phyloP scores from a whole-genome alignment of 2,797 vertebrate species.

The Glyptemys insculpta region DNA sequence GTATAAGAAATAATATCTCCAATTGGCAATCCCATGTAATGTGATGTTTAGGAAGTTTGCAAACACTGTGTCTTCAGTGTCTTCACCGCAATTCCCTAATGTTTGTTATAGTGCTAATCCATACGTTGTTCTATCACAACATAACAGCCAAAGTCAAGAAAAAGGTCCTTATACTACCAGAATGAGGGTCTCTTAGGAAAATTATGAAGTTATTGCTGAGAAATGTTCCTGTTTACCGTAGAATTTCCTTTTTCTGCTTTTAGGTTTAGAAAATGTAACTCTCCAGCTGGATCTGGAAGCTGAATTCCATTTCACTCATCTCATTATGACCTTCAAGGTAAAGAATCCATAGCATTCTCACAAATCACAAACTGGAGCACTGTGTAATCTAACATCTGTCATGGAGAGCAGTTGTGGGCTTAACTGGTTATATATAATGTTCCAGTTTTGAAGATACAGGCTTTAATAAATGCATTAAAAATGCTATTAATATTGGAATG shows the following conservation, averaged over 20 bases:
- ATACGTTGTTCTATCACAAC: background rate
- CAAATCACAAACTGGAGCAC: background rate
- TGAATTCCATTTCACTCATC: constrained; percentile 98
- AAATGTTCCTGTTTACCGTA: constrained; percentile 43
- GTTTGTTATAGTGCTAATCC: background rate
- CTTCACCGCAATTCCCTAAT: background rate
- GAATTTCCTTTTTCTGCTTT: background rate
- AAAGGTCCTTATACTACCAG: background rate
- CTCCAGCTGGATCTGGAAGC: constrained; percentile 95
- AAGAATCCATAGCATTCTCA: constrained; percentile 55
- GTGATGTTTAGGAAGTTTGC: background rate
- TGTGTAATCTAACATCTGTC: background rate
- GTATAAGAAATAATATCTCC: background rate
- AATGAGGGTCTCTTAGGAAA: background rate
- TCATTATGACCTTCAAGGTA: constrained; percentile 99
- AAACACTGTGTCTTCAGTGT: background rate
- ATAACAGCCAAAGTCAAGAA: background rate
- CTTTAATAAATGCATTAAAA: background rate
- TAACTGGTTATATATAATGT: background rate
- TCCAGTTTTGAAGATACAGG: background rate
- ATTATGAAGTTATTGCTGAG: background rate
- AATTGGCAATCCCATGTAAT: fast-evolving
- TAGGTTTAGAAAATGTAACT: constrained; percentile 95
- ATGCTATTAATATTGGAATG: background rate
- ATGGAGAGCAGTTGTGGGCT: background rate